Conservation (phyloP, 2,888 invertebrate species). For the Epiblema foenella region DNA sequence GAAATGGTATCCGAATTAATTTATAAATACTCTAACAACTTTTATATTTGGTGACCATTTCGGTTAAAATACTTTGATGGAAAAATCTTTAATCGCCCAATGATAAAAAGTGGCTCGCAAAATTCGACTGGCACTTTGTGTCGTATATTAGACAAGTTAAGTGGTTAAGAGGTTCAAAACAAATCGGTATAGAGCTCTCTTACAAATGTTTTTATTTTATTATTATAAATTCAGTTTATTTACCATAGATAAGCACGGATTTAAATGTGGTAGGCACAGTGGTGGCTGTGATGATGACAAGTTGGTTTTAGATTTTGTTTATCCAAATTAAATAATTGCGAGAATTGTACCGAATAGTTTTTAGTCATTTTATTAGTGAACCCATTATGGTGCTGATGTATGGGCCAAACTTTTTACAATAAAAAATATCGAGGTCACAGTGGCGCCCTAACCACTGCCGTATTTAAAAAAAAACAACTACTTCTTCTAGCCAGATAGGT, state of each 20-base stretch:
- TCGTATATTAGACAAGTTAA: neutral
- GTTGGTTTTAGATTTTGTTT: too few relatives aligned
- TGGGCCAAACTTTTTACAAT: constrained; percentile 12
- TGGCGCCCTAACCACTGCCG: neutral
- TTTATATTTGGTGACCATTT: neutral
- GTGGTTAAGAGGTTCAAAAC: neutral
- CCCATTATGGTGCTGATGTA: constrained; percentile 11
- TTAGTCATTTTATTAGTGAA: constrained; percentile 1
- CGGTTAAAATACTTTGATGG: neutral
- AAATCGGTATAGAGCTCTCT: too few relatives aligned
- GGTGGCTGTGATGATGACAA: too few relatives aligned
- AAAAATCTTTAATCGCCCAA: too few relatives aligned
- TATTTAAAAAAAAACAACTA: neutral
- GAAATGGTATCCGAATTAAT: neutral
- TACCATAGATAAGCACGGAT: too few relatives aligned
- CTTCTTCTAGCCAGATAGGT: neutral
- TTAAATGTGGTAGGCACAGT: too few relatives aligned
- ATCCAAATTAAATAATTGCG: neutral
- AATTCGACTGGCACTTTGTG: neutral
- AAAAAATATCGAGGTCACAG: neutral
- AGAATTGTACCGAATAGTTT: neutral
- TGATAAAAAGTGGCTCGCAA: neutral
- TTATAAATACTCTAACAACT: neutral
- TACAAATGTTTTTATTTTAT: too few relatives aligned
- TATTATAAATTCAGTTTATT: too few relatives aligned